phyloP scores from a whole-genome alignment of 2,888 invertebrate species.

The Thymelicus lineola region DNA sequence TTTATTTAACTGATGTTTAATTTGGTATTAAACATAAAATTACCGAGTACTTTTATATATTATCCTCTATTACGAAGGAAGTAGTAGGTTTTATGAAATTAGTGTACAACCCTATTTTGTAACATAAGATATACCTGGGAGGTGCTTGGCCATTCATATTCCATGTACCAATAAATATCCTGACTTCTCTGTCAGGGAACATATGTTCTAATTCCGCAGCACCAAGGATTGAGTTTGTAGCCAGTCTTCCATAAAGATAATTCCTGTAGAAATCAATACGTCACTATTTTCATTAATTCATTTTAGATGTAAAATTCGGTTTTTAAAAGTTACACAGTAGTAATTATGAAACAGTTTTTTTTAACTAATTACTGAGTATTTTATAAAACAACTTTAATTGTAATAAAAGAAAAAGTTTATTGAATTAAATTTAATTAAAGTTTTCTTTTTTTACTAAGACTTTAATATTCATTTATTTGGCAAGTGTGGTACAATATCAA shows the following conservation, averaged over 20 bases:
- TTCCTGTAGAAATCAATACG: constrained; percentile 80
- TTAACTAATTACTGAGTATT: no score
- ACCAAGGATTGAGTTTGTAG: constrained; percentile 92
- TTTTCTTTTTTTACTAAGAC: no score
- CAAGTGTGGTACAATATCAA: no score
- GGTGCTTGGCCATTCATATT: constrained; percentile 97
- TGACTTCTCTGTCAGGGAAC: constrained; percentile 93
- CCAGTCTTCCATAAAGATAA: constrained; percentile 91
- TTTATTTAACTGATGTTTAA: no score
- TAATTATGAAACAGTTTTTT: no score
- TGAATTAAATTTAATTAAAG: no score
- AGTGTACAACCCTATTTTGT: no score
- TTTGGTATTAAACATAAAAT: no score
- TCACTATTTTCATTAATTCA: background rate
- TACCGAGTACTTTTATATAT: background rate
- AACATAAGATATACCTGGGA: constrained; percentile 86
- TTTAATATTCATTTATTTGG: no score
- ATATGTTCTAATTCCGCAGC: constrained; percentile 93
- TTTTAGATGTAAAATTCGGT: background rate
- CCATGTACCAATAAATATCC: constrained; percentile 97
- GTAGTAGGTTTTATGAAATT: background rate
- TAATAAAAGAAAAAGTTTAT: no score
- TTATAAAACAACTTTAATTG: no score
- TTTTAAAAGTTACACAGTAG: background rate
- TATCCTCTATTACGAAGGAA: no score